Conservation (phyloP, 2,797 vertebrate species). For the Ctenosaura bakeri region DNA sequence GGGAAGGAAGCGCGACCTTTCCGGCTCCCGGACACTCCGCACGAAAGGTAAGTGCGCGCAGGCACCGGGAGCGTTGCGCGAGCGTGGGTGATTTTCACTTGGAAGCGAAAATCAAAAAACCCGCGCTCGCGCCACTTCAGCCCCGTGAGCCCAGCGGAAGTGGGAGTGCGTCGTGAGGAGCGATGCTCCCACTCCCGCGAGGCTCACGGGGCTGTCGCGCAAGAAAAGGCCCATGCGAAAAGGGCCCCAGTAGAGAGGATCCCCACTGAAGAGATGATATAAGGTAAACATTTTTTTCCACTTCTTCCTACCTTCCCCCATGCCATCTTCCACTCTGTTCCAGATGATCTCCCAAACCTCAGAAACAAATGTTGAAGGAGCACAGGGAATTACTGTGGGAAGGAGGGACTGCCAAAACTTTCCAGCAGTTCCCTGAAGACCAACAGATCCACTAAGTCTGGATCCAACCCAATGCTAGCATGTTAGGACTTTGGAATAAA, state of each 20-base stretch:
- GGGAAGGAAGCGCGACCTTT: too few species aligned
- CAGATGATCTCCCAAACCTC: neutral
- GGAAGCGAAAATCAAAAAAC: too few species aligned
- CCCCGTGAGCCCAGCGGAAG: too few species aligned
- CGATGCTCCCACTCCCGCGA: too few species aligned
- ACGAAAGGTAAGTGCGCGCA: too few species aligned
- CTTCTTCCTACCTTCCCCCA: neutral
- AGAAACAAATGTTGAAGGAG: neutral
- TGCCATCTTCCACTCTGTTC: neutral
- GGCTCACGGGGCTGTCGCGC: too few species aligned
- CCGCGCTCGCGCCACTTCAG: too few species aligned
- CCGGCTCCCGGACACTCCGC: too few species aligned
- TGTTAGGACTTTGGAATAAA: neutral
- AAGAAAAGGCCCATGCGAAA: too few species aligned
- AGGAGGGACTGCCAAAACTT: neutral
- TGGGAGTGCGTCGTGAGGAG: too few species aligned
- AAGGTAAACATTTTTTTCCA: neutral
- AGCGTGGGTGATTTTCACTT: too few species aligned
- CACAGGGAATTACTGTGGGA: neutral
- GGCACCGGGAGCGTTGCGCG: too few species aligned
- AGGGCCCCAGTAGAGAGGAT: neutral
- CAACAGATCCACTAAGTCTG: neutral
- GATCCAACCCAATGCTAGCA: neutral
- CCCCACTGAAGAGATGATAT: neutral
- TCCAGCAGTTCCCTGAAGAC: neutral